Base-by-base conservation (phyloP, 2,797 vertebrate species). In the Chromobotia macracanthus region DNA sequence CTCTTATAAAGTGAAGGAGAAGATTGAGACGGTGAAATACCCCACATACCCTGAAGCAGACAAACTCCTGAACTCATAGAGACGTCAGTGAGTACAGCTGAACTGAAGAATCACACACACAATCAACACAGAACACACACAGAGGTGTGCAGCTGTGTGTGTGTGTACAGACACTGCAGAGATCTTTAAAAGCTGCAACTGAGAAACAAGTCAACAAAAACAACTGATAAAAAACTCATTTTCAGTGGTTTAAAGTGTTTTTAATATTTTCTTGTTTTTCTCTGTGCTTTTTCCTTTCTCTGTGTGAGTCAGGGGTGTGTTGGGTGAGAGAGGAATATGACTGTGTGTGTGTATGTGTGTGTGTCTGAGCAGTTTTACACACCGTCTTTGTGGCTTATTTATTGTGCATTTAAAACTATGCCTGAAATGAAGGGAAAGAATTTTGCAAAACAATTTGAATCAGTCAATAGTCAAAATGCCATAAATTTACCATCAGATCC, bases 1-100 rank as follows among this genome's bases (percentile, higher is more conserved):
- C 0, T 99, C 97, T 77, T 99, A 99, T 90, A 99, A 99, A 94
- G 97, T 99, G 67, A 96, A 94, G 87, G 97, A 99, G 90, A 98
- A 97, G 88, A 95, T 99, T 74, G 97, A 99, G 91, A 98, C 95
- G 0, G 95, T 99, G 86, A 99, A 98, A 87, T 99, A 99, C 78
- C 97, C 97, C 21, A 97, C 93, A 55, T 99, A 99, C 88, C 95
- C 95, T 1, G 96, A 98, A 87, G 97, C 97, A 41, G 96, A 98
- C 88, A 96, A 98, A 87, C 96, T 91, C 89, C 89, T 89, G 79
- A 91, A 82, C 56, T 85, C 90, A 88, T 91, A 91, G 76, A 89
- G 87, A 65, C 31, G 31, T 31, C 31, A 31, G n/a, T 31, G 31
- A 31, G 31, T 31, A 31, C 31, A 31, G 31, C 31, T 31, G 31